Evolutionary conservation across 1,140 invertebrate species (phyloP), one percentile per base, ranked within the genome.

Genomic region (Danaus plexippus): DNA sequence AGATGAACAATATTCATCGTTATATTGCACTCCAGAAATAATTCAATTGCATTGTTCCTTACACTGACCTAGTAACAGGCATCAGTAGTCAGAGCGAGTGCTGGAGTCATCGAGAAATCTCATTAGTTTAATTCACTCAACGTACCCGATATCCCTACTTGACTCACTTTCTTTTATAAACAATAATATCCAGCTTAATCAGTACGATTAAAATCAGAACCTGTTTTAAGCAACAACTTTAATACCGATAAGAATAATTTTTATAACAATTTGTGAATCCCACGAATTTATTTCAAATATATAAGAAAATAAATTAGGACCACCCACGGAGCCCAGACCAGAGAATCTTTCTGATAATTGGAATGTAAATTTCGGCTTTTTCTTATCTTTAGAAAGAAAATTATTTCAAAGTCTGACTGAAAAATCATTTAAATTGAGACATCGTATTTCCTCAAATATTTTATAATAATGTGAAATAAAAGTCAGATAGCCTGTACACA

Each of bases 21-120:
- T 32, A 7, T 32, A 47, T 45, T 52, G 43, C 59, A 49, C 48
- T 61, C 51, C 62, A 64, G 59, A 66, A 67, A 67, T 59, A 62
- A 67, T 61, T 62, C 53, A 47, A 61, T 52, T 58, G 47, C 61
- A 57, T 66, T 68, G 66, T 64, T 69, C 63, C 55, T 57, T 58
- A 52, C 67, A 67, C 66, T 69, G 72, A 75, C 67, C 72, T 55
- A 71, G 60, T 71, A 70, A 72, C 47, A 53, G 61, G 49, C 49
- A 70, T 69, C 63, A 54, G 48, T 58, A 67, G 40, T 59, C 64
- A 67, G 59, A 68, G 44, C 60, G 59, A 50, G 64, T 61, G 49
- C 51, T 47, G 50, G 45, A 64, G 52, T 55, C 60, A 64, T 66
- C 61, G 59, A 60, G 57, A 62, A 59, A 54, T 54, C 58, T 61